Evolutionary conservation across 2,113 vertebrate species (phyloP).

Genomic region (Macrotus californicus): DNA sequence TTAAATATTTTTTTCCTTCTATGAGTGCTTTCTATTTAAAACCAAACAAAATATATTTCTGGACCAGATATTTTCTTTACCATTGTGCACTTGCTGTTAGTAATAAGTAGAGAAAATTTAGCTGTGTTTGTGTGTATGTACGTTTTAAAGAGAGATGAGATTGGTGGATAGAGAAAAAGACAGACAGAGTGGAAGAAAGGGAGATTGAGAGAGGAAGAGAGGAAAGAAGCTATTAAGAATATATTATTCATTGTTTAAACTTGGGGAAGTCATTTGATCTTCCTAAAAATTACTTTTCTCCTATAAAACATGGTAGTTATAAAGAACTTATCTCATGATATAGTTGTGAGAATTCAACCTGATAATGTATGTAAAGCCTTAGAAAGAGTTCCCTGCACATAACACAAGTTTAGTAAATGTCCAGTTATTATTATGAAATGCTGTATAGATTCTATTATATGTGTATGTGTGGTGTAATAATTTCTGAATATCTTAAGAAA

Average conservation of each 20-base stretch:
- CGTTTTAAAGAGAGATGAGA: neutral
- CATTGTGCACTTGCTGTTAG: neutral
- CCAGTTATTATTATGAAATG: neutral
- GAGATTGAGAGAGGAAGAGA: neutral
- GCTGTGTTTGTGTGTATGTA: neutral
- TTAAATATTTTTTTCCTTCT: constrained; percentile 21
- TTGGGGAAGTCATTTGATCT: neutral
- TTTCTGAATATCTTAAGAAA: constrained; percentile 19
- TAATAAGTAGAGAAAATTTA: neutral
- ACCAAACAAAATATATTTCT: neutral
- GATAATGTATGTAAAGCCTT: neutral
- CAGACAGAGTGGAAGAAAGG: too few species aligned
- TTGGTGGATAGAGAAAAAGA: neutral
- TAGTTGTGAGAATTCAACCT: neutral
- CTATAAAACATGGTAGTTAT: neutral
- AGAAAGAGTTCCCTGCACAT: neutral
- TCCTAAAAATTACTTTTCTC: neutral
- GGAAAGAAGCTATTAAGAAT: neutral
- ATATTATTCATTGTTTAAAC: neutral
- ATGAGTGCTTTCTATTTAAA: constrained; percentile 51
- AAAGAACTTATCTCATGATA: neutral
- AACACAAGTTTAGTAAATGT: neutral
- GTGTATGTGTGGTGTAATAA: neutral
- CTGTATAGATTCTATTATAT: neutral
- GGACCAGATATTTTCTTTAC: neutral